A percentile compares a stretch with the other conserved stretches of the same genome.
These are phyloP conservation scores for Chrysaora quinquecirrha DNA, from an alignment of 30 jellyfish, hydroid and myxozoan species.

Conservation along the genomic window DNA sequence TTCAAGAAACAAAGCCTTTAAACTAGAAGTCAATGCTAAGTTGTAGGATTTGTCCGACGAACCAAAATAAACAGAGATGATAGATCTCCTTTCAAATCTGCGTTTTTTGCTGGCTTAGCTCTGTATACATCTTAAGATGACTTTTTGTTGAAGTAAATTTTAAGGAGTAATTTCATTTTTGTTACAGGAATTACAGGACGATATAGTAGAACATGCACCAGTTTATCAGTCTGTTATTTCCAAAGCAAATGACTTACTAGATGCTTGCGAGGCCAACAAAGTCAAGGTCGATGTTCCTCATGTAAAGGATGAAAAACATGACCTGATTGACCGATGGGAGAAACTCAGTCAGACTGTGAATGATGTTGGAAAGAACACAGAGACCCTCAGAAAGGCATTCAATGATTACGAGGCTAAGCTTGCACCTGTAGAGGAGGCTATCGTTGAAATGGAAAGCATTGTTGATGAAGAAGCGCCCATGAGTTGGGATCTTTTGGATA, in stretches of 20 bases:
- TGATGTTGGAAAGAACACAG: slow-evolving; percentile 52
- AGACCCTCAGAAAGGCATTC: slow-evolving; percentile 52
- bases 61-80: too few relatives aligned
- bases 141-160: too few relatives aligned
- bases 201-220: slow-evolving; percentile 70
- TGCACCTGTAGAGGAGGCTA: slow-evolving; percentile 89
- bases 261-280: slow-evolving; percentile 56
- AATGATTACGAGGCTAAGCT: slow-evolving; percentile 53
- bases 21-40: too few relatives aligned
- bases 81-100: too few relatives aligned
- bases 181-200: slow-evolving; percentile 66
- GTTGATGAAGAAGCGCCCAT: slow-evolving; percentile 75
- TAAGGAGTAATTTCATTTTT: too few relatives aligned
- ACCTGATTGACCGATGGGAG: slow-evolving; percentile 87
- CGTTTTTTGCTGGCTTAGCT: too few relatives aligned
- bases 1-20: too few relatives aligned
- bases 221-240: slow-evolving; percentile 55
- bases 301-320: slow-evolving; percentile 74
- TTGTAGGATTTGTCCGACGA: too few relatives aligned
- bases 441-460: slow-evolving; percentile 53
- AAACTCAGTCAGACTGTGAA: slow-evolving; percentile 45
- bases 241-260: slow-evolving; percentile 52
- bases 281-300: slow-evolving; percentile 74
- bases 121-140: too few relatives aligned
- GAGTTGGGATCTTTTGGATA: slow-evolving; percentile 77